Percentiles rank a stretch among this genome's conserved stretches.
These are phyloP conservation scores for Apoda limacodes DNA, from an alignment of 2,888 invertebrate species.

Conservation along the genomic window DNA sequence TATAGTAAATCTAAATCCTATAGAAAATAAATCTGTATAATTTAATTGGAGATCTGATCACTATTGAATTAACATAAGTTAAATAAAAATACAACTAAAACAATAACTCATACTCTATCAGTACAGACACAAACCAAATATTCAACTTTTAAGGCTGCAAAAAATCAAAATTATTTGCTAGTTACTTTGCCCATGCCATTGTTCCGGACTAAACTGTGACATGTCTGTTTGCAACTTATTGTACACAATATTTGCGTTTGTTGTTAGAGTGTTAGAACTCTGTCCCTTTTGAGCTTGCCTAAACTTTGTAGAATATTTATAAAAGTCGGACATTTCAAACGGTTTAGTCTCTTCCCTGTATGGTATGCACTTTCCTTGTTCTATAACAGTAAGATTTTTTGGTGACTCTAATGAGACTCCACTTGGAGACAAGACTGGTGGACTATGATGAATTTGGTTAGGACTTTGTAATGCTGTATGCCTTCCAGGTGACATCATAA, in stretches of 20 bases:
- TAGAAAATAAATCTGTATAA: too few relatives aligned
- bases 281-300: conserved; percentile 68
- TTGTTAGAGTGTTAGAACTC: conserved; percentile 32
- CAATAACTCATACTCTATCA: too few relatives aligned
- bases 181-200: conserved; percentile 50
- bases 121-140: too few relatives aligned
- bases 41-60: too few relatives aligned
- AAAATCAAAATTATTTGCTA: too few relatives aligned
- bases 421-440: conserved; percentile 50
- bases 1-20: too few relatives aligned
- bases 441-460: conserved; percentile 43
- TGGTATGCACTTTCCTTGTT: conserved; percentile 90
- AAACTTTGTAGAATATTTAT: conserved; percentile 96
- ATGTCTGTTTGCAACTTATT: conserved; percentile 57
- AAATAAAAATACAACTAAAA: too few relatives aligned
- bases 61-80: too few relatives aligned
- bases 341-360: conserved; percentile 95
- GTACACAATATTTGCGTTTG: conserved; percentile 33
- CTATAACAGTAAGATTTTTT: conserved; percentile 86
- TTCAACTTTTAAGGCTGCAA: too few relatives aligned
- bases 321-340: conserved; percentile 98
- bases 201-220: conserved; percentile 51
- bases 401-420: conserved; percentile 79
- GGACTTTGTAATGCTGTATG: conserved; percentile 58
- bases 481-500: conserved; percentile 54